Base-by-base conservation (phyloP, 2,888 invertebrate genomes). In the Pecten maximus region DNA sequence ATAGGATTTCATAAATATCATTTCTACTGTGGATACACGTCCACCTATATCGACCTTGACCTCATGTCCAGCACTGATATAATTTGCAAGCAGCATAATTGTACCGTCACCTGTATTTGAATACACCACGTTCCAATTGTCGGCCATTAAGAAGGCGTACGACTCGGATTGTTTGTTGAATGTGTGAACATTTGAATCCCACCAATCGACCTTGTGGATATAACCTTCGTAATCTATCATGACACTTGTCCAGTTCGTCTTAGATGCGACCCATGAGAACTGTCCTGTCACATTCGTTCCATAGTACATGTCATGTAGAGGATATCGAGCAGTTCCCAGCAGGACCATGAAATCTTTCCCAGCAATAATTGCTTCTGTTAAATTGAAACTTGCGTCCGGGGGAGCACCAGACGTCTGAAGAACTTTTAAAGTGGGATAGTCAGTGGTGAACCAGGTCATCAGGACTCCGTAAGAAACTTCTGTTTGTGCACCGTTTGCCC, bases 371-470 rank as follows among this genome's bases (percentile, higher is more conserved):
- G 28, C 74, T 35, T 35, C 28, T 35, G 74, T 74, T 12, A 74
- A 6, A 35, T 74, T 74, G 23, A 74, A 74, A 35, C 35, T 35
- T 10, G 74, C 35, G 28, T 74, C 15, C 8, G 6, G n/a, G n/a
- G n/a, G 8, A 15, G 35, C 74, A 10, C 74, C 74, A 2, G 35
- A 12, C 10, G 74, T 35, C 15, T 74, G 74, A 74, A 35, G 16
- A 35, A 35, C 74, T 3, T 35, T 35, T 12, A 6, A 35, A 35
- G 74, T 74, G 28, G 74, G 12, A 35, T 28, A 35, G 16, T 74
- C 74, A 35, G 28, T 74, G 0, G 74, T 74, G 35, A 74, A 74
- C 74, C 74, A 74, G 74, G 74, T 74, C 74, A 74, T 74, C 35
- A 12, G 12, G 15, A 74, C 74, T 2, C 74, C 74, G 16, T 35